These are phyloP conservation scores for Unio delphinus DNA, from an alignment of 2,888 invertebrate species.

Conservation along the genomic window DNA sequence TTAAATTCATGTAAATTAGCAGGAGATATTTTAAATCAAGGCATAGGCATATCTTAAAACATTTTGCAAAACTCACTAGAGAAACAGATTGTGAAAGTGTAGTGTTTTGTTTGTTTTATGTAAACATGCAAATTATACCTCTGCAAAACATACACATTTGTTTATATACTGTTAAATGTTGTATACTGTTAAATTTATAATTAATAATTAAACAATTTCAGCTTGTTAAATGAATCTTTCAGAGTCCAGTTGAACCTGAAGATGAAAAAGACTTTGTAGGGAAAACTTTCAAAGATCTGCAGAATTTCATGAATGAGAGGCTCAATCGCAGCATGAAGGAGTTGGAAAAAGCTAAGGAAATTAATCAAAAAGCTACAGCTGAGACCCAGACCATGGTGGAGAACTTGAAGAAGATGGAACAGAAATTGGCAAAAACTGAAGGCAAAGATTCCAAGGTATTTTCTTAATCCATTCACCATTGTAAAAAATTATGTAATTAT, in stretches of 20 bases:
- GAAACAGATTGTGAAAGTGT: no score
- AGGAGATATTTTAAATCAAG: no score
- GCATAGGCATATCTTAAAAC: no score
- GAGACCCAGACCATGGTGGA: slow-evolving; percentile 59
- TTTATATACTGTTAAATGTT: background rate
- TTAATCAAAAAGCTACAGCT: slow-evolving; percentile 51
- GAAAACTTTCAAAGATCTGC: slow-evolving; percentile 61
- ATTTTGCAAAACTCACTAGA: no score
- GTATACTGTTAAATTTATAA: background rate
- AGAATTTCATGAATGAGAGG: slow-evolving; percentile 58
- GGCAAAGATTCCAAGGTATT: slow-evolving; percentile 24
- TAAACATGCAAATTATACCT: no score
- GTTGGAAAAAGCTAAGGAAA: slow-evolving; percentile 47
- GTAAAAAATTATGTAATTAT: no score
- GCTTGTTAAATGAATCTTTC: slow-evolving; percentile 6
- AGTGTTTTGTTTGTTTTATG: no score
- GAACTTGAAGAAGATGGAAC: slow-evolving; percentile 51
- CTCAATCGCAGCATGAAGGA: slow-evolving; percentile 57
- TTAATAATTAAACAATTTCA: background rate
- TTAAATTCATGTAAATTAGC: no score
- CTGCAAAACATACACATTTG: background rate
- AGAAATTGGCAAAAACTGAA: slow-evolving; percentile 40
- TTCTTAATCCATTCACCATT: no score
- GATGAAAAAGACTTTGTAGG: slow-evolving; percentile 59
- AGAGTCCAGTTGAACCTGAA: slow-evolving; percentile 54